phyloP scores from a whole-genome alignment of 2,113 vertebrate species.

The Zingel zingel region DNA sequence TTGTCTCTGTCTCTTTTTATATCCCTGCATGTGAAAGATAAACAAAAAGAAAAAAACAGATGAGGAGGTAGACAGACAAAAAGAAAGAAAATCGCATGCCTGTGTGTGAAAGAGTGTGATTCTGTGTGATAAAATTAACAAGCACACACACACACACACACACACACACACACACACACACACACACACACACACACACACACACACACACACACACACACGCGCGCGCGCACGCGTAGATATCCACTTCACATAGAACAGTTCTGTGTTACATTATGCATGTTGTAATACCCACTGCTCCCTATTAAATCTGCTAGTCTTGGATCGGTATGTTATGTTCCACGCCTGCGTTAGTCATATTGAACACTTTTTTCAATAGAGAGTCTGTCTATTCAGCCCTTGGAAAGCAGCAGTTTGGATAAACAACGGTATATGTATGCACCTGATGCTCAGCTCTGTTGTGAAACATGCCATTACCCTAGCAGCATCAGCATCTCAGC shows the following conservation, averaged over 20 bases:
- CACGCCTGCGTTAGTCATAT: conserved; percentile 36
- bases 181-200: too few relatives aligned
- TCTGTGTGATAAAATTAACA: background rate
- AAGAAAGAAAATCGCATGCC: conserved; percentile 3
- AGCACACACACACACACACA: background rate
- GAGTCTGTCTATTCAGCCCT: background rate
- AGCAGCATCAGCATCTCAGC: conserved; percentile 60
- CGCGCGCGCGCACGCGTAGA: background rate
- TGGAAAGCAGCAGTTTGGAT: conserved; percentile 37
- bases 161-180: background rate
- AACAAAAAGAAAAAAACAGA: conserved; percentile 51
- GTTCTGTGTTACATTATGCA: conserved; percentile 56
- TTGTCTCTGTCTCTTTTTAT: conserved; percentile 52
- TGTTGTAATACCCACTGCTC: conserved; percentile 52
- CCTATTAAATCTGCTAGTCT: conserved; percentile 53
- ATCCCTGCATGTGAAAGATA: conserved; percentile 50
- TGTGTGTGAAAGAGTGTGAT: background rate
- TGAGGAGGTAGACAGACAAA: conserved; percentile 34
- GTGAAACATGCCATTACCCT: conserved; percentile 60
- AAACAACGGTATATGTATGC: conserved; percentile 34
- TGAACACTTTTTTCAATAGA: conserved; percentile 35
- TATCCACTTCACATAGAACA: conserved; percentile 20
- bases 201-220: too few relatives aligned
- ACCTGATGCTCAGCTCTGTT: conserved; percentile 68
- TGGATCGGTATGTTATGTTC: conserved; percentile 14